phyloP scores from a whole-genome alignment of 2,888 invertebrate species.

The Escarpia spicata region DNA sequence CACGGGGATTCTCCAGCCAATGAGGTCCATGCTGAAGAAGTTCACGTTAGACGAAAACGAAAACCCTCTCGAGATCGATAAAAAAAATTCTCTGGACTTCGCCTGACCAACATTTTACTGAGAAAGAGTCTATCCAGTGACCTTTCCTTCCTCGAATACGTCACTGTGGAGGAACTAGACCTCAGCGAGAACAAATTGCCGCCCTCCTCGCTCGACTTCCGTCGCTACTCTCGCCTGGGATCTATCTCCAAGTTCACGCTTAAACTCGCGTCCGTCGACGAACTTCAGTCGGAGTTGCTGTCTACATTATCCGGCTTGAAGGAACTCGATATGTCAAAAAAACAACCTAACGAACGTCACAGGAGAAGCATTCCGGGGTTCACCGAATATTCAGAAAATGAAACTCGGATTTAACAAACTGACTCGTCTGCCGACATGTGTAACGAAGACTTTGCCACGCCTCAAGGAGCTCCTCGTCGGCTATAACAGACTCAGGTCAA shows the following conservation, averaged over 20 bases:
- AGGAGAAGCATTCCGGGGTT: no score
- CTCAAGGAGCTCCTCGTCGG: conserved; percentile 17
- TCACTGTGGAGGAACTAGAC: not conserved
- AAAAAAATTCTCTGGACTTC: conserved; percentile 31
- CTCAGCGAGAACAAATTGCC: not conserved
- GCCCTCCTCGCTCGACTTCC: not conserved
- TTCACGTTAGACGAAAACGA: conserved; percentile 33
- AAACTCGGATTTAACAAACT: not conserved
- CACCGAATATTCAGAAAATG: no score
- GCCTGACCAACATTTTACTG: not conserved
- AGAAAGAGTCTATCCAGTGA: not conserved
- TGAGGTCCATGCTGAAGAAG: conserved; percentile 25
- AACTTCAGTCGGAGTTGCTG: not conserved
- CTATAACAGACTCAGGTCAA: conserved; percentile 21
- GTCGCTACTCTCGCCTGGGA: not conserved
- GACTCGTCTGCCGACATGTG: not conserved
- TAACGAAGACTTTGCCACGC: not conserved
- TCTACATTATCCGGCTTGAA: not conserved
- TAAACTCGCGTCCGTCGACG: not conserved
- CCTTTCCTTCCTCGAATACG: not conserved
- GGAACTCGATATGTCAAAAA: not conserved
- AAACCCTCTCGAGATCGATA: conserved; percentile 26
- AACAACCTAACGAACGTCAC: not conserved
- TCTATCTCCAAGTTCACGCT: not conserved
- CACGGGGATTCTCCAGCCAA: conserved; percentile 20